These are phyloP conservation scores for Clistopyga incitator DNA, from an alignment of 2,888 invertebrate genomes.

Conservation along the genomic window DNA sequence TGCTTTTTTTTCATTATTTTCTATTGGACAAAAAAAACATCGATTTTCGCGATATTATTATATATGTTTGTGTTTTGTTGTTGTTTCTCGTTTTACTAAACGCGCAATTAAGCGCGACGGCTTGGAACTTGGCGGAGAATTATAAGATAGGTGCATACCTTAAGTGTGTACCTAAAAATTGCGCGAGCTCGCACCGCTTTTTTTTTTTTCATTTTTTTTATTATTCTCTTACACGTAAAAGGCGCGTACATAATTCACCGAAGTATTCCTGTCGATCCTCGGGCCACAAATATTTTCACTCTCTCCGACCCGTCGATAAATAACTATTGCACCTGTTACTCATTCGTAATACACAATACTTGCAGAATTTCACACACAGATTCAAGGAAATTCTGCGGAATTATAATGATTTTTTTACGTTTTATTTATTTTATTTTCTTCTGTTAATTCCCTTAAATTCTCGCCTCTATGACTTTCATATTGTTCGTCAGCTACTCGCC, in stretches of 20 bases:
- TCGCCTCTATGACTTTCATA: constrained; percentile 40
- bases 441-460: too few species aligned
- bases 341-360: constrained; percentile 20
- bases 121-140: constrained; percentile 43
- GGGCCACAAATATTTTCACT: constrained; percentile 11
- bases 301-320: constrained; percentile 29
- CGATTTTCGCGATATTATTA: constrained; percentile 33
- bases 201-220: constrained; percentile 5
- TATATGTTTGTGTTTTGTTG: constrained; percentile 7
- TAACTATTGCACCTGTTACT: constrained; percentile 30
- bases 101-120: constrained; percentile 12
- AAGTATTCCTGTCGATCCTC: constrained; percentile 11
- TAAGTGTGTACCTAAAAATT: constrained; percentile 33
- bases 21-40: constrained; percentile 7
- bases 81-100: constrained; percentile 6
- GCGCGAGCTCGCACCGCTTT: constrained; percentile 7
- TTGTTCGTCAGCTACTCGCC: constrained; percentile 36
- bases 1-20: constrained; percentile 11
- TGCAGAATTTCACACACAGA: neutral
- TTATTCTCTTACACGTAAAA: neutral
- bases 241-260: constrained; percentile 6
- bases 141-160: constrained; percentile 23
- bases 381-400: constrained; percentile 21
- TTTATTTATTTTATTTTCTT: too few species aligned
- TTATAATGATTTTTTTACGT: constrained; percentile 14